Conservation (phyloP, 1,140 invertebrate genomes). For the Hyphantria cunea region DNA sequence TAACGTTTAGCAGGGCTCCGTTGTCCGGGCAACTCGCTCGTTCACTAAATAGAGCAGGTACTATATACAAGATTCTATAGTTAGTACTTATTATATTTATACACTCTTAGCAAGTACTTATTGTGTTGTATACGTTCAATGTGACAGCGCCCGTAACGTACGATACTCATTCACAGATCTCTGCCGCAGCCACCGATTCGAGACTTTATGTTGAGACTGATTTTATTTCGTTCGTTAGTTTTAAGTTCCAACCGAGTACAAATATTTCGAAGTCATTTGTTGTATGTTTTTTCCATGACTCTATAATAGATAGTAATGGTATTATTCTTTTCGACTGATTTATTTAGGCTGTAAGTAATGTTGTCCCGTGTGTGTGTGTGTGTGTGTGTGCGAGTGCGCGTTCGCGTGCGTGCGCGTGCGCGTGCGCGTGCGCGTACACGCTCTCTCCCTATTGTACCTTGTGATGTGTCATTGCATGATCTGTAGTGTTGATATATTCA, state of each 20-base stretch:
- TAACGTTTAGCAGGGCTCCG: no score
- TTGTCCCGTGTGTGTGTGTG: neutral
- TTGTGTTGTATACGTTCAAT: neutral
- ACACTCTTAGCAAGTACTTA: neutral
- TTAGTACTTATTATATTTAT: constrained; percentile 13
- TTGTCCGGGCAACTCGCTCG: neutral
- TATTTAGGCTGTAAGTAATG: constrained; percentile 12
- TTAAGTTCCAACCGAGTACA: constrained; percentile 46
- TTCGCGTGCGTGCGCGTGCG: no score
- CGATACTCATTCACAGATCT: neutral
- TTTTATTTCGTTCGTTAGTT: constrained; percentile 38
- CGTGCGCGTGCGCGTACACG: no score
- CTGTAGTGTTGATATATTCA: neutral
- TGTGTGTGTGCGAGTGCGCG: no score
- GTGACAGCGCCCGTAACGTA: neutral
- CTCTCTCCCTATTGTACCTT: no score
- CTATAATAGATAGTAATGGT: constrained; percentile 4
- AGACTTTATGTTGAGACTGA: constrained; percentile 53
- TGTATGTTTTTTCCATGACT: constrained; percentile 10
- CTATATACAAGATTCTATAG: constrained; percentile 10
- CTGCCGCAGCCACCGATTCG: constrained; percentile 6
- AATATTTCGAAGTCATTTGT: constrained; percentile 35
- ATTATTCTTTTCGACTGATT: constrained; percentile 14
- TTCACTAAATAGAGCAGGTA: constrained; percentile 3
- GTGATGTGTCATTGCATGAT: no score